Conservation (phyloP, 2,797 vertebrate species). For the Phoebastria nigripes region DNA sequence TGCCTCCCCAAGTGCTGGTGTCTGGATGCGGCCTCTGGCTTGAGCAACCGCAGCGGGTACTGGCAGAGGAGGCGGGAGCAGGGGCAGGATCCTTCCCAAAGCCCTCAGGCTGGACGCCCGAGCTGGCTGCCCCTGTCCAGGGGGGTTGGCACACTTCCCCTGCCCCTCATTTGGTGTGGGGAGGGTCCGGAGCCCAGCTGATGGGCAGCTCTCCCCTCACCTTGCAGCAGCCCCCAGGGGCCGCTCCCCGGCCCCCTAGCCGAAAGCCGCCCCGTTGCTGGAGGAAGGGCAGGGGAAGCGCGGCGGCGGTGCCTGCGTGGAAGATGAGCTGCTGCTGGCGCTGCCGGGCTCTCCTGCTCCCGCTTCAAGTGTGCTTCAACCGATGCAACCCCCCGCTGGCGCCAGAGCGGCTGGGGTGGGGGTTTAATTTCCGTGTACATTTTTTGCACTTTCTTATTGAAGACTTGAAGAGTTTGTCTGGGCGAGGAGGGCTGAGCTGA, state of each 20-base stretch:
- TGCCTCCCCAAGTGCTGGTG: background rate
- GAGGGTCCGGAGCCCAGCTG: background rate
- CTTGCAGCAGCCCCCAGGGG: constrained; percentile 76
- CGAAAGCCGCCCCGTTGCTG: constrained; percentile 76
- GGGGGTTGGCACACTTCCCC: accelerated
- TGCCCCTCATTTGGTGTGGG: accelerated
- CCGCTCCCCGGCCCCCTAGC: constrained; percentile 77
- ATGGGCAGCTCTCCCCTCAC: background rate
- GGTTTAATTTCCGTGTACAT: constrained; percentile 66
- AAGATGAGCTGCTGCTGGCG: constrained; percentile 69
- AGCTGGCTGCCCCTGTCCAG: background rate
- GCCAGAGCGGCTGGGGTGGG: constrained; percentile 20
- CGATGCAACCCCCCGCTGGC: background rate
- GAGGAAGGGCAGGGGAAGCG: constrained; percentile 79
- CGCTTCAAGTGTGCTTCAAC: constrained; percentile 41
- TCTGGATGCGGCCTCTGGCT: background rate
- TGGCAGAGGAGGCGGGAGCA: background rate
- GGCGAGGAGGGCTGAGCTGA: constrained; percentile 33
- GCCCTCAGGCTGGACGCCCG: background rate
- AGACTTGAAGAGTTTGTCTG: constrained; percentile 73
- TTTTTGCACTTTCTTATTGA: constrained; percentile 79
- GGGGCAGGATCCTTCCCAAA: background rate
- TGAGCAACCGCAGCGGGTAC: accelerated
- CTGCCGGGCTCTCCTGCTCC: constrained; percentile 14
- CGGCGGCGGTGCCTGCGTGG: constrained; percentile 78